Evolutionary conservation across 2,888 invertebrate species (phyloP).

Genomic region (Allacma fusca): DNA sequence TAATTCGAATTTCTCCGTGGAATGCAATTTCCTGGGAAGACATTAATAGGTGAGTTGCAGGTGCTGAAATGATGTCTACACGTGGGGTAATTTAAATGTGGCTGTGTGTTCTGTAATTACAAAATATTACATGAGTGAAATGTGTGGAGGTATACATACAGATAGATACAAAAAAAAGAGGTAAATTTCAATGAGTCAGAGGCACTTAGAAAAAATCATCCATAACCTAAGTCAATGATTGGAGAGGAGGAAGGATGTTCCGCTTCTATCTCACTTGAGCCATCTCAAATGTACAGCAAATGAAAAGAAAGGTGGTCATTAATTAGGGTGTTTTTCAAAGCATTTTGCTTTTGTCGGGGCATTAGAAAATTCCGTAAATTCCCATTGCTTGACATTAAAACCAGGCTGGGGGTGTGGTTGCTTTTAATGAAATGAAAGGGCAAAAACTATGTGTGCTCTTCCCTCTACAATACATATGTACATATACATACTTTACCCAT

Average conservation of each 20-base stretch:
- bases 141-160: neutral
- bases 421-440: slow-evolving; percentile 40
- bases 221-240: slow-evolving; percentile 14
- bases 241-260: neutral
- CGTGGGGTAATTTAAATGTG: no score
- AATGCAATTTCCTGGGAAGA: no score
- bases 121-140: no score
- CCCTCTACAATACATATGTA: no score
- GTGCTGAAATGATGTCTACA: no score
- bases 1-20: no score
- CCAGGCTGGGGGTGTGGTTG: slow-evolving; percentile 26
- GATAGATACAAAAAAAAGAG: neutral
- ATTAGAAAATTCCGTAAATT: slow-evolving; percentile 29
- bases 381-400: slow-evolving; percentile 21
- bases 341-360: slow-evolving; percentile 31
- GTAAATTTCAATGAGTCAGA: neutral
- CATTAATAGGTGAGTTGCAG: no score
- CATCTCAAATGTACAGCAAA: neutral
- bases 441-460: no score
- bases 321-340: slow-evolving; percentile 40
- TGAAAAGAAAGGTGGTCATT: slow-evolving; percentile 25
- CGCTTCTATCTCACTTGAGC: neutral
- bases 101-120: no score
- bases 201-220: slow-evolving; percentile 1
- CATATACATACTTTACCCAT: neutral